Evolutionary conservation across 2,888 invertebrate species (phyloP), one percentile per base, ranked within the genome.

Genomic region (Dimorphilus gyrociliatus): DNA sequence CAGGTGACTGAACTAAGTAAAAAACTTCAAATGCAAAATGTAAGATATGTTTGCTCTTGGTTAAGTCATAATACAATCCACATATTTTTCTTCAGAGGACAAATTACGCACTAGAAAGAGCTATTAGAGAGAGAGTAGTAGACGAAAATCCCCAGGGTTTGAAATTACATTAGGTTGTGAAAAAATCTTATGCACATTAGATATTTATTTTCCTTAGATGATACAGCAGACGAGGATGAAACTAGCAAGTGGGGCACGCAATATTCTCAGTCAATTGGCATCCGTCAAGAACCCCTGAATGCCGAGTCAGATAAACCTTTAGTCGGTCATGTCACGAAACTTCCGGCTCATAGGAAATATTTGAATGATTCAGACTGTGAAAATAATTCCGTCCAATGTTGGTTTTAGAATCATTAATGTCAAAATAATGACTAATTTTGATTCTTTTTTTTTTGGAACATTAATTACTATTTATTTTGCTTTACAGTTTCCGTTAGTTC

Each of bases 171-270:
- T n/a, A n/a, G n/a, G n/a, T n/a, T n/a, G n/a, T n/a, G n/a, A n/a
- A n/a, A n/a, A n/a, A n/a, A n/a, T n/a, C n/a, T n/a, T n/a, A n/a
- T n/a, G n/a, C n/a, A n/a, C n/a, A n/a, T n/a, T n/a, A n/a, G n/a
- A n/a, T n/a, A n/a, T n/a, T n/a, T n/a, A n/a, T n/a, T n/a, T n/a
- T n/a, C n/a, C n/a, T n/a, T n/a, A n/a, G n/a, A n/a, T n/a, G n/a
- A n/a, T n/a, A n/a, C n/a, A n/a, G n/a, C 53, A 51, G 39, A 52
- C 53, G 36, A 46, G 55, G 47, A 51, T 56, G 44, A 55, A 58
- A 45, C 55, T 56, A 51, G 57, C 53, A 32, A 25, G 23, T 13
- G 3, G 10, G 23, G 10, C 10, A 8, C 6, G 13, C 6, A 29
- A 29, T 5, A 7, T 5, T 27, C 8, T 27, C 8, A n/a, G 6